phyloP scores from a whole-genome alignment of 2,797 vertebrate species.

The Halcyon chelicuti region DNA sequence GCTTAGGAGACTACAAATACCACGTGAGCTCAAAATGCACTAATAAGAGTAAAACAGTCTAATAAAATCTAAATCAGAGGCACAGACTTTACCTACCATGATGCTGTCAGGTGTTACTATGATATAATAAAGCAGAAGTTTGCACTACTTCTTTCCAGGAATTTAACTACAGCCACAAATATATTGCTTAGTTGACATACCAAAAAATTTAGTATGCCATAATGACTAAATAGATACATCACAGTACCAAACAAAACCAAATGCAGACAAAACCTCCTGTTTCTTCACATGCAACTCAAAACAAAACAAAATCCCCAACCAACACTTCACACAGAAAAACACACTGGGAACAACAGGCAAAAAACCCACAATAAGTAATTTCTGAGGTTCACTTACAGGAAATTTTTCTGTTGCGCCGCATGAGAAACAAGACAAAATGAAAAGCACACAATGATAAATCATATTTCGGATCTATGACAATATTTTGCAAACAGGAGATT shows the following conservation, averaged over 20 bases:
- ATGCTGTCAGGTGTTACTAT: neutral
- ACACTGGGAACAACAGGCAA: constrained; percentile 33
- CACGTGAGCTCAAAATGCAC: neutral
- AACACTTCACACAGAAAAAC: constrained; percentile 34
- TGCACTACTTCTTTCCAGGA: neutral
- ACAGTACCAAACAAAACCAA: constrained; percentile 33
- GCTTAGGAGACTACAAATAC: neutral
- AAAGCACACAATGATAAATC: constrained; percentile 70
- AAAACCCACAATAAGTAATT: constrained; percentile 28
- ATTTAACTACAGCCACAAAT: constrained; percentile 1
- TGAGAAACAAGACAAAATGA: constrained; percentile 74
- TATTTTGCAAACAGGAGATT: neutral
- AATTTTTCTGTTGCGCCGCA: constrained; percentile 76
- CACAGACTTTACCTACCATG: neutral
- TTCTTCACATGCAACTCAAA: constrained; percentile 54
- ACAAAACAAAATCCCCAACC: neutral
- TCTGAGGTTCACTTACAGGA: constrained; percentile 78
- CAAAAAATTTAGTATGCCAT: neutral
- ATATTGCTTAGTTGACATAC: neutral
- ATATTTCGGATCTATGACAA: neutral
- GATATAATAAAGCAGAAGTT: constrained; percentile 10
- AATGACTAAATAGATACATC: constrained; percentile 26
- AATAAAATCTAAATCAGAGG: neutral
- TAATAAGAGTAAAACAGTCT: neutral
- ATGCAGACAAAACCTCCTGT: neutral